A percentile compares a stretch with the other conserved stretches of the same genome.
phyloP scores from a whole-genome alignment of 2,797 vertebrate genomes.

The Xenops minutus region DNA sequence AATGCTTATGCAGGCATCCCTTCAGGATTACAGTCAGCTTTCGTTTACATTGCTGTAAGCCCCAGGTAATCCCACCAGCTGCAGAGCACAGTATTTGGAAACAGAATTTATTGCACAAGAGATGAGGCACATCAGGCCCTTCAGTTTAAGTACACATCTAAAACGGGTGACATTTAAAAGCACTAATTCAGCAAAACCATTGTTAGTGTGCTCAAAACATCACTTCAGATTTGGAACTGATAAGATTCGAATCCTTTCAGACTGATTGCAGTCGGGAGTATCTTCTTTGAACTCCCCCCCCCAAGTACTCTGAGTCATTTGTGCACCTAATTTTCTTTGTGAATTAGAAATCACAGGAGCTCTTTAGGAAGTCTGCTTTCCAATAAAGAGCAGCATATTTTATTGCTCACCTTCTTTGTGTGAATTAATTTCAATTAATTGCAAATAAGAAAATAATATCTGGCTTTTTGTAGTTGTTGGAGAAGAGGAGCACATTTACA shows the following conservation, averaged over 20 bases:
- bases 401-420: slow-evolving; percentile 57
- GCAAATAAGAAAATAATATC: background rate
- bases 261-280: background rate
- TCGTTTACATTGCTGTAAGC: background rate
- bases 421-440: slow-evolving; percentile 32
- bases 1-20: background rate
- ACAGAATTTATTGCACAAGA: background rate
- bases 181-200: background rate
- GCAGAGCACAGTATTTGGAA: background rate
- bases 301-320: background rate
- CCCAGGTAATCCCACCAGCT: slow-evolving; percentile 1
- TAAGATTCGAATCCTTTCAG: background rate
- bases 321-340: slow-evolving; percentile 61
- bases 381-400: background rate
- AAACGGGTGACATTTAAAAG: background rate
- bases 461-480: background rate
- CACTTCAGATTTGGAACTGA: slow-evolving; percentile 11
- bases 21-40: background rate
- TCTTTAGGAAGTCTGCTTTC: slow-evolving; percentile 28
- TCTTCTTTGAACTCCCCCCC: slow-evolving; percentile 19
- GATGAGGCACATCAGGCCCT: background rate
- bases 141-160: background rate
- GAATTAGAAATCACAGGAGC: slow-evolving; percentile 42
- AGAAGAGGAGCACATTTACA: background rate
- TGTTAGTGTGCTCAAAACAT: background rate